These are phyloP conservation scores for Nothocercus nigrocapillus DNA, from an alignment of 2,113 vertebrate genomes.

Conservation along the genomic window DNA sequence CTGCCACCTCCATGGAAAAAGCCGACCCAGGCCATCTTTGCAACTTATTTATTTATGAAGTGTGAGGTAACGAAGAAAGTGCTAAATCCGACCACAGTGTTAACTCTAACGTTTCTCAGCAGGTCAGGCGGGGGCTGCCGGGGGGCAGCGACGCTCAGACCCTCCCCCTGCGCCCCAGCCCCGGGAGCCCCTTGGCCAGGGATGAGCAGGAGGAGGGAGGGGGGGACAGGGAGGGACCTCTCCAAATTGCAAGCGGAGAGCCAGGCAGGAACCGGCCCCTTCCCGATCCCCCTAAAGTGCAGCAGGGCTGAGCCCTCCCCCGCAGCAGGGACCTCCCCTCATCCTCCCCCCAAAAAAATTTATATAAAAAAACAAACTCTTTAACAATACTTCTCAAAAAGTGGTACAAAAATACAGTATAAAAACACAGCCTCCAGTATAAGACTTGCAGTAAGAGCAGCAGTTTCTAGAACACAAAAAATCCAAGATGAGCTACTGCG, in stretches of 20 bases:
- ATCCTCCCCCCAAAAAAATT: neutral
- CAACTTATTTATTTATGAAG: slow-evolving; percentile 72
- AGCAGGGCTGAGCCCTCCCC: slow-evolving; percentile 54
- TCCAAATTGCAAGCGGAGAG: slow-evolving; percentile 18
- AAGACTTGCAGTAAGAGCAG: slow-evolving; percentile 75
- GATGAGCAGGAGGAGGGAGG: neutral
- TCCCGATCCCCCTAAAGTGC: slow-evolving; percentile 67
- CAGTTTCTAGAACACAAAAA: slow-evolving; percentile 68
- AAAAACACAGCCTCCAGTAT: slow-evolving; percentile 72
- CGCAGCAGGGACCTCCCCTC: neutral
- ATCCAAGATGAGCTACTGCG: slow-evolving; percentile 68
- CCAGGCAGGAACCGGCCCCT: slow-evolving; percentile 39
- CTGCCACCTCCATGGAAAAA: neutral
- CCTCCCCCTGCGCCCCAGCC: rapidly evolving
- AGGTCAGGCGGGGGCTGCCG: neutral
- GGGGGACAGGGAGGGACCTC: neutral
- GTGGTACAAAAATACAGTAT: slow-evolving; percentile 85
- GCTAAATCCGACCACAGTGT: slow-evolving; percentile 62
- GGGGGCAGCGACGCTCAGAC: too few species aligned
- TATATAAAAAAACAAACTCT: slow-evolving; percentile 71
- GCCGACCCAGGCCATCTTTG: slow-evolving; percentile 34
- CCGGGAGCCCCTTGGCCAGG: neutral
- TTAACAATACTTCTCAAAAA: slow-evolving; percentile 80
- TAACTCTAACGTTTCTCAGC: slow-evolving; percentile 25
- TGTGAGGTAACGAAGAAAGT: slow-evolving; percentile 71